phyloP scores from a whole-genome alignment of 2,797 vertebrate genomes.

The Moxostoma hubbsi region DNA sequence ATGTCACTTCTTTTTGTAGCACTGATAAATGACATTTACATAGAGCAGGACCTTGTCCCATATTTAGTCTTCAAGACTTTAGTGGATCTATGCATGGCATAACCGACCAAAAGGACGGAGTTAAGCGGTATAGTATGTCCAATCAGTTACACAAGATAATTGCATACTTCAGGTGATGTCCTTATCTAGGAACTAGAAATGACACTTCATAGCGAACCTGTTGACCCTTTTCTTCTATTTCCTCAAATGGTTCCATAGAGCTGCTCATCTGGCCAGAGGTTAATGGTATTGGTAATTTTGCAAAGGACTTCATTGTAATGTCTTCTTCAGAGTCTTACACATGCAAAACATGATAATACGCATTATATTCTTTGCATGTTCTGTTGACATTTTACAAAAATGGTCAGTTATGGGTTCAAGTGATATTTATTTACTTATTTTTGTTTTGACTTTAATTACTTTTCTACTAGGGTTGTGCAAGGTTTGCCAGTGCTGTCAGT shows the following conservation, averaged over 20 bases:
- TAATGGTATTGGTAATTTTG: constrained; percentile 6
- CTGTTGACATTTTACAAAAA: constrained; percentile 10
- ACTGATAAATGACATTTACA: constrained; percentile 41
- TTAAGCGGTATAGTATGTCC: constrained; percentile 36
- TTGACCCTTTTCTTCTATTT: constrained; percentile 20
- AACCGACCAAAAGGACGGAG: background rate
- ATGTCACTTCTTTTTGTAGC: background rate
- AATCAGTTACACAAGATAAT: constrained; percentile 43
- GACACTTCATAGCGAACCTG: constrained; percentile 36
- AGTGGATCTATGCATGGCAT: too few species aligned
- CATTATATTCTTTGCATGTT: background rate
- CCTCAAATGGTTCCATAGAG: background rate
- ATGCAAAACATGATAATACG: background rate
- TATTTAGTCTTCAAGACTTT: too few species aligned
- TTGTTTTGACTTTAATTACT: constrained; percentile 8
- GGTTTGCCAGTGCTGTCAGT: background rate
- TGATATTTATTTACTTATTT: too few species aligned
- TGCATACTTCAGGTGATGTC: constrained; percentile 32
- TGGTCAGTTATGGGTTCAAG: background rate
- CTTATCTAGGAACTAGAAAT: constrained; percentile 39
- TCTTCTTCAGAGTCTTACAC: background rate
- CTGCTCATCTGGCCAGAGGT: constrained; percentile 3
- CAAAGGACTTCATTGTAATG: constrained; percentile 7
- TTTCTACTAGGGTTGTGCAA: background rate
- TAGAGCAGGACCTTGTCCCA: constrained; percentile 16